These are phyloP conservation scores for Myathropa florea DNA, from an alignment of 2,888 invertebrate species.

Conservation along the genomic window DNA sequence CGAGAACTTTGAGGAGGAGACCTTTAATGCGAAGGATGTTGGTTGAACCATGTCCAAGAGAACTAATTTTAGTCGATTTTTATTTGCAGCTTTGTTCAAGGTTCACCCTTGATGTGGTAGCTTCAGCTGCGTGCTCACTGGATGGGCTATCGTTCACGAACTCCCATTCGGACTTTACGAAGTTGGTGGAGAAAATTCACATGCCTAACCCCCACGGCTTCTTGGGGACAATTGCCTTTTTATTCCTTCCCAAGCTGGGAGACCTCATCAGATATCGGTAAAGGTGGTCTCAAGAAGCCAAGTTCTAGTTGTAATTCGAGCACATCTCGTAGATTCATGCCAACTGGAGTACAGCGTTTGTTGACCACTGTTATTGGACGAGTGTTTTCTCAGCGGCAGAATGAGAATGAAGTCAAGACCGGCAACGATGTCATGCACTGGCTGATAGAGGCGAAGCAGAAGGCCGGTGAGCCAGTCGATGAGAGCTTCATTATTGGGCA, in stretches of 20 bases:
- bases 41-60: neutral
- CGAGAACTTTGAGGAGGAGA: conserved; percentile 16
- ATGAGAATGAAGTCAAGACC: neutral
- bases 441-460: conserved; percentile 72
- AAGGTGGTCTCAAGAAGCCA: neutral
- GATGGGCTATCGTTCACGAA: conserved; percentile 73
- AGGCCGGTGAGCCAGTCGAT: conserved; percentile 70
- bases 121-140: conserved; percentile 75
- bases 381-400: conserved; percentile 59
- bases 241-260: conserved; percentile 74
- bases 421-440: conserved; percentile 73
- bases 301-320: neutral
- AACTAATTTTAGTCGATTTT: neutral
- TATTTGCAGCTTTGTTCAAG: conserved; percentile 73
- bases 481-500: conserved; percentile 73
- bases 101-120: conserved; percentile 76
- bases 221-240: conserved; percentile 73
- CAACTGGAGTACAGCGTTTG: conserved; percentile 73
- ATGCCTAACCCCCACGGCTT: conserved; percentile 73
- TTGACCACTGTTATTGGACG: conserved; percentile 69
- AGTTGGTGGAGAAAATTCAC: conserved; percentile 73
- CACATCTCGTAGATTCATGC: conserved; percentile 72
- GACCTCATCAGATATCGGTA: conserved; percentile 73
- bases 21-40: conserved; percentile 75
- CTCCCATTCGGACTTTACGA: conserved; percentile 71